phyloP scores from a whole-genome alignment of 2,888 invertebrate genomes.

The Napeogenes sylphis region DNA sequence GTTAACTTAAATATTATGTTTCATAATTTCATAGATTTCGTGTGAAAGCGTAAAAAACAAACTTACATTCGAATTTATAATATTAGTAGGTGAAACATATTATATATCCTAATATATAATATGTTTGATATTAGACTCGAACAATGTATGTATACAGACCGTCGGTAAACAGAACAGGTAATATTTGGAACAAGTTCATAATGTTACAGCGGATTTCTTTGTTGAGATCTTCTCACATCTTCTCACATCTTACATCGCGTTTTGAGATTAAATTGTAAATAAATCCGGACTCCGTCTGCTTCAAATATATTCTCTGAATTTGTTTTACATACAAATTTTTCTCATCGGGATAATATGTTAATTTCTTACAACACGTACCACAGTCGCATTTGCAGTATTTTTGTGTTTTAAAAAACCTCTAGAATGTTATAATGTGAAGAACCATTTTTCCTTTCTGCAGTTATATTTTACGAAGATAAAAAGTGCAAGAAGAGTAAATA shows the following conservation, averaged over 20 bases:
- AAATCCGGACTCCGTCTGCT: constrained; percentile 18
- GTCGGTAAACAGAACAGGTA: background rate
- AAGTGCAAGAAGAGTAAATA: too few species aligned
- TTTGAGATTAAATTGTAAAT: constrained; percentile 26
- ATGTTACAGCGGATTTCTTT: constrained; percentile 13
- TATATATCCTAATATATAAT: too few species aligned
- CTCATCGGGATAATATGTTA: constrained; percentile 26
- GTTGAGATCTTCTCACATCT: constrained; percentile 12
- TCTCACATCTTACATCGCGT: constrained; percentile 21
- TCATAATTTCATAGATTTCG: too few species aligned
- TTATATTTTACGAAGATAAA: too few species aligned
- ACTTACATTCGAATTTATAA: too few species aligned
- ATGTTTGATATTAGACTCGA: too few species aligned
- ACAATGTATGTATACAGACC: too few species aligned
- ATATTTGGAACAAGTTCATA: constrained; percentile 10
- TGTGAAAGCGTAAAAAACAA: too few species aligned
- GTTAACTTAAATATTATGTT: too few species aligned
- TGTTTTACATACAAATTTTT: constrained; percentile 26
- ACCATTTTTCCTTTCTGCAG: too few species aligned
- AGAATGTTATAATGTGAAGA: too few species aligned
- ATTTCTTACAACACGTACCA: constrained; percentile 19
- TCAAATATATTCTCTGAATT: constrained; percentile 23
- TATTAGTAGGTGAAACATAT: too few species aligned
- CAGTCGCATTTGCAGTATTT: background rate
- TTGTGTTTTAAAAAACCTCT: background rate